Evolutionary conservation across 2,888 invertebrate species (phyloP).

Genomic region (Falcaria lacertinaria): DNA sequence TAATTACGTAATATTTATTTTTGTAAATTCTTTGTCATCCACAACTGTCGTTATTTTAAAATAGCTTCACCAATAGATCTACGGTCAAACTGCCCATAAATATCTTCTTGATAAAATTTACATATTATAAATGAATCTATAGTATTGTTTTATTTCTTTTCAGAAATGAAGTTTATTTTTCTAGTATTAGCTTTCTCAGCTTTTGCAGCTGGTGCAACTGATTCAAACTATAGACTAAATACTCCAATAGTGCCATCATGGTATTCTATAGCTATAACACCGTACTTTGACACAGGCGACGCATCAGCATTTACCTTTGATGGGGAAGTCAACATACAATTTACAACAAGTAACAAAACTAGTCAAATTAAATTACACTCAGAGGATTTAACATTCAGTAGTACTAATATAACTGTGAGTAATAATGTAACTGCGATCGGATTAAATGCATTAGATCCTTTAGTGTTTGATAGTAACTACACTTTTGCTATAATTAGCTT

Average conservation of each 20-base stretch:
- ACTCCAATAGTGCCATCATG: conserved; percentile 65
- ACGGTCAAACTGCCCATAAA: too few relatives aligned
- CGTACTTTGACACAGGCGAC: conserved; percentile 68
- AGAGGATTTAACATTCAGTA: conserved; percentile 45
- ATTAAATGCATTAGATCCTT: conserved; percentile 33
- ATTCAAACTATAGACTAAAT: conserved; percentile 59
- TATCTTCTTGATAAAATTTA: too few relatives aligned
- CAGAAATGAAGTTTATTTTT: conserved; percentile 48
- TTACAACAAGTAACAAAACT: conserved; percentile 37
- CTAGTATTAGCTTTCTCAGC: conserved; percentile 27
- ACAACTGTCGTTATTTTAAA: too few relatives aligned
- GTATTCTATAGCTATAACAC: conserved; percentile 76
- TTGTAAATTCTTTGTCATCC: too few relatives aligned
- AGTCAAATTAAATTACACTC: conserved; percentile 65
- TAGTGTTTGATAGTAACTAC: conserved; percentile 53
- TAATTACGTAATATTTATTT: too few relatives aligned
- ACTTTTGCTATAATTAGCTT: conserved; percentile 74
- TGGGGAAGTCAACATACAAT: conserved; percentile 65
- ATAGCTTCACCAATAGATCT: too few relatives aligned
- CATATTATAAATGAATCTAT: too few relatives aligned
- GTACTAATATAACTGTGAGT: conserved; percentile 36
- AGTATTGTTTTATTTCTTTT: too few relatives aligned
- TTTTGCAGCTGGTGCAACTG: conserved; percentile 33
- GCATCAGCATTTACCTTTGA: conserved; percentile 62
- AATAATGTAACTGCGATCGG: conserved; percentile 26